phyloP scores from a whole-genome alignment of 2,797 vertebrate species.

The Sebastes minor region DNA sequence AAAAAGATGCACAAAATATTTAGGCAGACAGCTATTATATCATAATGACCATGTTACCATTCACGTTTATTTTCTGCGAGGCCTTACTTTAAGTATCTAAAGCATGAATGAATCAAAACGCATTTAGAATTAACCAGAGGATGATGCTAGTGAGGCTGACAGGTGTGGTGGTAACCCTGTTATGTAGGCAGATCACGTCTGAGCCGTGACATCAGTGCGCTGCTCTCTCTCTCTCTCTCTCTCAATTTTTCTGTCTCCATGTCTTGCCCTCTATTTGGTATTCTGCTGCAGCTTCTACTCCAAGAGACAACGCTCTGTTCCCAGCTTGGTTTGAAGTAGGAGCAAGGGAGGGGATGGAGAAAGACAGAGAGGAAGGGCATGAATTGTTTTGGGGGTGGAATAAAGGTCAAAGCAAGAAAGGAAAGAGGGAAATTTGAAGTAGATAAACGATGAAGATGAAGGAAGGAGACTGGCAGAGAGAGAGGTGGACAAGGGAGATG shows the following conservation, averaged over 20 bases:
- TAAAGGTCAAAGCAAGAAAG: conserved; percentile 1
- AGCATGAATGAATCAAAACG: conserved; percentile 14
- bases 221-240: conserved; percentile 11
- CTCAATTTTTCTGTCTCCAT: conserved; percentile 22
- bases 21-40: neutral
- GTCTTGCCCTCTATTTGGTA: conserved; percentile 56
- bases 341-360: neutral
- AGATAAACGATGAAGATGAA: neutral
- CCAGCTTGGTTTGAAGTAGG: conserved; percentile 20
- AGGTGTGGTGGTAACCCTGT: conserved; percentile 40
- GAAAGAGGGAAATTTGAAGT: neutral
- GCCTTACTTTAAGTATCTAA: neutral
- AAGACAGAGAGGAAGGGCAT: neutral
- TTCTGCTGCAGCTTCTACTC: conserved; percentile 40
- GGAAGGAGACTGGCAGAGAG: neutral
- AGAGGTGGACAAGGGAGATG: neutral
- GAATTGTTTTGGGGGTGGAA: neutral
- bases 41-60: neutral
- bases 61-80: conserved; percentile 7
- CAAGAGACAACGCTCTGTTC: conserved; percentile 29
- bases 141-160: neutral
- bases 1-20: neutral
- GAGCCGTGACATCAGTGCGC: conserved; percentile 58
- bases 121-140: neutral
- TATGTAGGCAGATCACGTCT: conserved; percentile 63